Conservation (phyloP, 2,888 invertebrate species). For the Pogonocherus hispidulus region DNA sequence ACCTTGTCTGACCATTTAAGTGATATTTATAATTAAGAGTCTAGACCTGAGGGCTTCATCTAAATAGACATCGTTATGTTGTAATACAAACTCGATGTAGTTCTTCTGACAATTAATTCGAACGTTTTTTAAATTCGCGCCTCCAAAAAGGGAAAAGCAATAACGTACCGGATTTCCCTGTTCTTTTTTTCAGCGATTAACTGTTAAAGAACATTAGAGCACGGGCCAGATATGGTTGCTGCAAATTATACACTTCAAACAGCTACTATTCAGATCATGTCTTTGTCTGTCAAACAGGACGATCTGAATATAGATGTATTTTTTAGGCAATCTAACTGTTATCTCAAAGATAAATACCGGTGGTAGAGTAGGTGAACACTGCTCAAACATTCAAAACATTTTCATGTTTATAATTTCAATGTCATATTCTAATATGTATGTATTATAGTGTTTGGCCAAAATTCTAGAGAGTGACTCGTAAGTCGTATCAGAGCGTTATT, state of each 20-base stretch:
- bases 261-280: background rate
- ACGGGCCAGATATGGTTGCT: background rate
- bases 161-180: slow-evolving; percentile 10
- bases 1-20: slow-evolving; percentile 45
- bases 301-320: background rate
- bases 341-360: background rate
- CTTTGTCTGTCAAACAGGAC: background rate
- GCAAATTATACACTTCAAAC: slow-evolving; percentile 3
- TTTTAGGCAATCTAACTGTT: background rate
- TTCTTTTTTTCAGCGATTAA: background rate
- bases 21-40: slow-evolving; percentile 45
- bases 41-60: slow-evolving; percentile 42
- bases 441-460: no score
- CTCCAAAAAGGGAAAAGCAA: slow-evolving; percentile 17
- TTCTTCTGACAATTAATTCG: slow-evolving; percentile 7
- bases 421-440: no score
- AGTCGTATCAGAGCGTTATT: no score
- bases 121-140: background rate
- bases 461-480: no score
- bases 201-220: slow-evolving; percentile 10
- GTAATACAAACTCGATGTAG: slow-evolving; percentile 6
- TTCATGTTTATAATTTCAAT: no score
- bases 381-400: no score
- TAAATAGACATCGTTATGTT: slow-evolving; percentile 23
- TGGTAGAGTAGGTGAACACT: background rate